These are phyloP conservation scores for Deilephila elpenor DNA, from an alignment of 2,888 invertebrate species.

Conservation along the genomic window DNA sequence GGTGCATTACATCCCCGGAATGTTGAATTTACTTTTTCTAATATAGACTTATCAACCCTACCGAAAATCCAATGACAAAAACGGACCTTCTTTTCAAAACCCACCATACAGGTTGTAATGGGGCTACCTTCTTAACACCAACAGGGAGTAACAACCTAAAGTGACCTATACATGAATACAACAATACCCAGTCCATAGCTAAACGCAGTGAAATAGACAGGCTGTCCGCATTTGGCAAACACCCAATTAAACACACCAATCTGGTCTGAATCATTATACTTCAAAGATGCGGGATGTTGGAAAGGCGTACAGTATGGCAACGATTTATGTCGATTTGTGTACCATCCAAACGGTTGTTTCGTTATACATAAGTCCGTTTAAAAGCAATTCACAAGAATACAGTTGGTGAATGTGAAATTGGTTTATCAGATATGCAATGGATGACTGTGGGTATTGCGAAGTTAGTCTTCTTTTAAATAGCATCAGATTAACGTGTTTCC, in stretches of 20 bases:
- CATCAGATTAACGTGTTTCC: no score
- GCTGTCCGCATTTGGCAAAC: slow-evolving; percentile 26
- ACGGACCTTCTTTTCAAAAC: not conserved
- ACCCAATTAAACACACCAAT: slow-evolving; percentile 23
- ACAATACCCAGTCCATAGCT: slow-evolving; percentile 20
- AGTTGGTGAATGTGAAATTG: no score
- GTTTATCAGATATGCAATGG: no score
- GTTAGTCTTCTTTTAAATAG: no score
- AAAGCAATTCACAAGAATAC: no score
- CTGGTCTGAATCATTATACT: slow-evolving; percentile 28
- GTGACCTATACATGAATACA: slow-evolving; percentile 6
- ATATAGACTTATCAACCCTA: no score
- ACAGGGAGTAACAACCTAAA: slow-evolving; percentile 14
- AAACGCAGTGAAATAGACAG: slow-evolving; percentile 23
- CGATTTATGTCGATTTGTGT: not conserved
- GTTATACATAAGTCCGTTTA: no score
- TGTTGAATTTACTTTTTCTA: no score
- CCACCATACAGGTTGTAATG: not conserved
- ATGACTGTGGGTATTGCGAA: no score
- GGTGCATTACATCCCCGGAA: no score
- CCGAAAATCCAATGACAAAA: no score
- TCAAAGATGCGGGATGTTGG: not conserved
- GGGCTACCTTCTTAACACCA: not conserved
- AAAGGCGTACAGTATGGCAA: slow-evolving; percentile 7
- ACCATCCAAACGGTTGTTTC: not conserved